Base-by-base conservation (phyloP, 2,888 invertebrate species). In the Caenorhabditis angaria region DNA sequence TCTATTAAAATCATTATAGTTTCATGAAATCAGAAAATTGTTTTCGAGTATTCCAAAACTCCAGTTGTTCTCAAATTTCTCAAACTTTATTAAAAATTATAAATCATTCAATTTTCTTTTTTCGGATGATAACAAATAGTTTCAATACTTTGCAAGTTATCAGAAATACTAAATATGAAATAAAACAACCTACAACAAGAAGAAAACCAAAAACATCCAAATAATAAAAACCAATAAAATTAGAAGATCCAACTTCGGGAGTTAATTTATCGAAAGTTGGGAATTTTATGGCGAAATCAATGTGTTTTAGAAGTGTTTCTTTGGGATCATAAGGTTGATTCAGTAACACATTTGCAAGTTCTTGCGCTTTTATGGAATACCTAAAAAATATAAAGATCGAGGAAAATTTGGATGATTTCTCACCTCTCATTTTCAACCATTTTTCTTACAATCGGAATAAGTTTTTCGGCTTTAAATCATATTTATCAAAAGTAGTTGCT, bases 301-400 rank as follows among this genome's bases (percentile, higher is more conserved):
- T 20, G 50, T 70, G 65, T 2, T 61, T 65, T 51, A 70, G 48
- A 4, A 70, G 55, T 27, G 58, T 70, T 41, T 51, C 1, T 22
- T 61, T 70, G 5, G 70, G 70, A 35, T 70, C 70, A 27, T 61
- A 61, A 27, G 70, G 70, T n/a, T 70, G 70, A 28, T 70, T 70
- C 0, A n/a, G 48, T 18, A 70, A 54, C 18, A 70, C 58, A 50
- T 59, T 22, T 54, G 61, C 6, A 20, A 70, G 48, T 1, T 22
- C 32, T 24, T 53, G 20, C 0, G 70, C 61, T 8, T 57, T 69
- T 12, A 57, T 25, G 0, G 55, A 18, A 25, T 69, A 69, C 47
- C 66, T 66, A n/a, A n/a, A n/a, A n/a, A n/a, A n/a, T n/a, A n/a
- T n/a, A 14, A 27, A 18, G 14, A 27, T 28, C 8, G 27, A 22